A percentile compares a stretch with the other conserved stretches of the same genome.
Conservation (phyloP, 1,140 invertebrate species). For the Uloborus diversus region DNA sequence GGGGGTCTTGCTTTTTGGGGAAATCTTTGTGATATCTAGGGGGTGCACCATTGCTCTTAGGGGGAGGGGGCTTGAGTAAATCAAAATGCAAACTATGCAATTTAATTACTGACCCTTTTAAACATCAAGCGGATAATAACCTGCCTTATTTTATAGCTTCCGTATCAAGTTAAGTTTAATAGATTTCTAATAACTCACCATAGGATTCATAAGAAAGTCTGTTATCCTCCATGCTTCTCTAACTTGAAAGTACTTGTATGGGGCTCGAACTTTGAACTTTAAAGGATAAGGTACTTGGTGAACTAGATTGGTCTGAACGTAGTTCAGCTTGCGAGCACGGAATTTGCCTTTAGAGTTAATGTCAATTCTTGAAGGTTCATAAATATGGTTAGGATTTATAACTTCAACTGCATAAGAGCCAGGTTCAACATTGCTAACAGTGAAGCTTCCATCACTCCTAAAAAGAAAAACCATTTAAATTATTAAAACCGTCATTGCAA, state of each 20-base stretch:
- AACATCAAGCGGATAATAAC: too few relatives aligned
- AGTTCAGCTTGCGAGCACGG: constrained; percentile 92
- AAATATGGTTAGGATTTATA: constrained; percentile 87
- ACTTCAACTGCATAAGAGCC: constrained; percentile 97
- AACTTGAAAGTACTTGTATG: constrained; percentile 90
- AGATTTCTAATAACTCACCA: too few relatives aligned
- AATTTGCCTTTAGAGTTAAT: constrained; percentile 97
- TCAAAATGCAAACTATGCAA: too few relatives aligned
- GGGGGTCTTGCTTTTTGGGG: too few relatives aligned
- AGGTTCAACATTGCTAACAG: constrained; percentile 86
- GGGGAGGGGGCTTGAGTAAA: too few relatives aligned
- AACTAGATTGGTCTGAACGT: constrained; percentile 85
- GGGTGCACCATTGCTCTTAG: too few relatives aligned
- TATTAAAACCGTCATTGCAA: too few relatives aligned
- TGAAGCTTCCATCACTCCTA: constrained; percentile 92
- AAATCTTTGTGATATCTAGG: too few relatives aligned
- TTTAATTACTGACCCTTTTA: too few relatives aligned
- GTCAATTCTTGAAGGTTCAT: constrained; percentile 91
- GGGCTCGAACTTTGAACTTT: constrained; percentile 81
- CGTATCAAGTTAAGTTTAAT: too few relatives aligned
- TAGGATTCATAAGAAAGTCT: constrained; percentile 95
- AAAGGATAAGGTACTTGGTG: constrained; percentile 90
- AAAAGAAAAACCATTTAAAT: constrained; percentile 31
- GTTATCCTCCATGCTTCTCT: constrained; percentile 94
- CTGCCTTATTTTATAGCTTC: too few relatives aligned